A percentile compares a stretch with the other conserved stretches of the same genome.
phyloP scores from a whole-genome alignment of 2,888 invertebrate species.

The Ophion ellenae region DNA sequence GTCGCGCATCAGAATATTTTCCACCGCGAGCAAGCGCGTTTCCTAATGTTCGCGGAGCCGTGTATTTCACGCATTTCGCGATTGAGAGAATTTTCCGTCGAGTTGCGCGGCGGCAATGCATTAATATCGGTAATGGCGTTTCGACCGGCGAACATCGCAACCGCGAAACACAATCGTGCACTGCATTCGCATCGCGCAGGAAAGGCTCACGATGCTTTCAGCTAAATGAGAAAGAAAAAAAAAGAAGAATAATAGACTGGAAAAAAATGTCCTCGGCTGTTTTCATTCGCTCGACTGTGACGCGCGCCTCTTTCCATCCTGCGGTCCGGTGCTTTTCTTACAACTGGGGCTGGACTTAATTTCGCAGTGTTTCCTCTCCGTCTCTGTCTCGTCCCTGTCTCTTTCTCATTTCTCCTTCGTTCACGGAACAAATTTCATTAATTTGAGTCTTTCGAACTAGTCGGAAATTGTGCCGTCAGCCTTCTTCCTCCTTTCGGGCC shows the following conservation, averaged over 20 bases:
- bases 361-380: neutral
- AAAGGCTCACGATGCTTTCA: slow-evolving; percentile 36
- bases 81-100: neutral
- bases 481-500: neutral
- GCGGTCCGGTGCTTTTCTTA: slow-evolving; percentile 18
- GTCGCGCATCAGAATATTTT: neutral
- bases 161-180: slow-evolving; percentile 29
- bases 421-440: slow-evolving; percentile 1
- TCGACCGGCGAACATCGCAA: slow-evolving; percentile 45
- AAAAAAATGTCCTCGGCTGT: slow-evolving; percentile 19
- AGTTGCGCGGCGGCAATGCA: slow-evolving; percentile 1
- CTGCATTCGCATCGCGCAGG: slow-evolving; percentile 9
- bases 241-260: neutral
- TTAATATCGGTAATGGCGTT: slow-evolving; percentile 63
- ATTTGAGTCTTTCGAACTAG: neutral
- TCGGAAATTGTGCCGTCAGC: neutral
- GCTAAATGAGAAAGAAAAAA: slow-evolving; percentile 42
- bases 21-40: neutral
- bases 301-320: slow-evolving; percentile 24
- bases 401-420: neutral
- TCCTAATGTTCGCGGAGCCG: too few species aligned
- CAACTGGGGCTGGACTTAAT: slow-evolving; percentile 11
- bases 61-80: too few species aligned
- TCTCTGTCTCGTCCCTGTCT: neutral
- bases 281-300: slow-evolving; percentile 41